Evolutionary conservation across 2,113 vertebrate genomes (phyloP).

Genomic region (Ciconia maguari): DNA sequence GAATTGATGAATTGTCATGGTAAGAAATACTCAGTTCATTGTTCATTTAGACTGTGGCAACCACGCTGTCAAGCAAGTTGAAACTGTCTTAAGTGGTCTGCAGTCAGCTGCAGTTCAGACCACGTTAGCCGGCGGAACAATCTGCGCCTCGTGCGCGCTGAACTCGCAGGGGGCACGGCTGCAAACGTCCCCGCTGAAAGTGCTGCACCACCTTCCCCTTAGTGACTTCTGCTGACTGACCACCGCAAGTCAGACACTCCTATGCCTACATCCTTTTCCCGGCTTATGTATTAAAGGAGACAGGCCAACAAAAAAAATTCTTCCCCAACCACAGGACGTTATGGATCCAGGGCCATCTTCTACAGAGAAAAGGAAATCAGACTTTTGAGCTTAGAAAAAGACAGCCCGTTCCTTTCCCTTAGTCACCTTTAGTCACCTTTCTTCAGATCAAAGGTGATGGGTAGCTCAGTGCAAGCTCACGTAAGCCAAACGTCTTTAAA

Average conservation of each 20-base stretch:
- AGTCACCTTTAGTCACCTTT: neutral
- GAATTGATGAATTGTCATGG: neutral
- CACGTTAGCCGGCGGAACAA: too few relatives aligned
- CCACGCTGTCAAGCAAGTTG: neutral
- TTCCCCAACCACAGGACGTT: neutral
- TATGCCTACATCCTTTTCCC: neutral
- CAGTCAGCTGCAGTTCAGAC: neutral
- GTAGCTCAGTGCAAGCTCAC: neutral
- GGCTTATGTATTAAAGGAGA: neutral
- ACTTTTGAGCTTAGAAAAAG: neutral
- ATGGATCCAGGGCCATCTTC: neutral
- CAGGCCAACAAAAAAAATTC: neutral
- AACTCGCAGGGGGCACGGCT: neutral
- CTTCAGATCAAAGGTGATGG: neutral
- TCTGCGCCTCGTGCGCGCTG: neutral
- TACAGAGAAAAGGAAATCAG: neutral
- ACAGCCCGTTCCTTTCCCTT: neutral
- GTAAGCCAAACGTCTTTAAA: neutral
- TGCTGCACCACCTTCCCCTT: neutral
- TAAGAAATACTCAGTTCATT: too few relatives aligned
- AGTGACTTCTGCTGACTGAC: too few relatives aligned
- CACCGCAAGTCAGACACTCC: neutral
- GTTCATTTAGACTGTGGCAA: neutral
- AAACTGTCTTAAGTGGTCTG: neutral
- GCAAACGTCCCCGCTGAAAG: neutral